Evolutionary conservation across 1,140 invertebrate species (phyloP), one percentile per base, ranked within the genome.

Genomic region (Mylabris phalerata): DNA sequence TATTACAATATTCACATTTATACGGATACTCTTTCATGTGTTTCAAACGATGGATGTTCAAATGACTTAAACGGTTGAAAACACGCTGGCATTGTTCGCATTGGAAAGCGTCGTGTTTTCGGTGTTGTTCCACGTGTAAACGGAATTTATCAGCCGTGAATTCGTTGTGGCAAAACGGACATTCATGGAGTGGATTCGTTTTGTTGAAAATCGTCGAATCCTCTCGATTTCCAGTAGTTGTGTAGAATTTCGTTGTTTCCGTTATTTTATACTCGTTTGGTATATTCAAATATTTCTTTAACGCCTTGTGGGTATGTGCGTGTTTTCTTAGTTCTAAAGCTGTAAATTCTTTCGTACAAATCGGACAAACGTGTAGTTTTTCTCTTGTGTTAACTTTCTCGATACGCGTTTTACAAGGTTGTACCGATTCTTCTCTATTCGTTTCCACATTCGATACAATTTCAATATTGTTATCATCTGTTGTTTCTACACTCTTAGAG

Each of bases 11-110:
- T 4, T 66, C 59, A 48, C 64, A 66, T 43, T 61, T 63, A 45
- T 52, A 66, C 1, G 64, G 64, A 55, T 41, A 66, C 42, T 63
- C 61, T 59, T 66, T 63, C 43, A 63, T 48, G 50, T 66, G 64
- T 47, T 59, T 63, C 1, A 66, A 44, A 24, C 61, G 50, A 19
- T 66, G 64, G 7, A 59, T 63, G 54, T 63, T 63, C 26, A 66
- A 56, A 48, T 66, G 57, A 48, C 59, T 66, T 26, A 63, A 39
- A 59, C 55, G 63, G 44, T 57, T 61, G 44, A 66, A 66, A 24
- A 60, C 56, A 19, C 64, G 55, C 32, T 59, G 55, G 27, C 64
- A 66, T 47, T 66, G 54, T 27, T 66, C 64, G 41, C 64, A 66
- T 45, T 59, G 52, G 41, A 42, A 66, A 10, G 4, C 41, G 40